Conservation (phyloP, 2,888 invertebrate genomes). For the Seira musarum region DNA sequence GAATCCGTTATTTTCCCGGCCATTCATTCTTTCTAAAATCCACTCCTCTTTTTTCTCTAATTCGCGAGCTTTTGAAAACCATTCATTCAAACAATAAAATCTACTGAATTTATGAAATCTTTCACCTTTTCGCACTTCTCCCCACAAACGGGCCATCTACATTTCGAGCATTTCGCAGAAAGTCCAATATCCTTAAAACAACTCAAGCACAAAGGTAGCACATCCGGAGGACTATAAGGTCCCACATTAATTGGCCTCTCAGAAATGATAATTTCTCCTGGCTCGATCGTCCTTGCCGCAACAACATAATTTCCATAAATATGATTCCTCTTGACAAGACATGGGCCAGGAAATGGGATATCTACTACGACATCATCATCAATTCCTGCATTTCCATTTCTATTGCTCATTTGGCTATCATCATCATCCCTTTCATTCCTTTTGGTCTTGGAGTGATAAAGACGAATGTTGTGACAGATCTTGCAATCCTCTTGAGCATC, state of each 20-base stretch:
- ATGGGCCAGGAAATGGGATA: slow-evolving; percentile 55
- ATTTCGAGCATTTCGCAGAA: slow-evolving; percentile 52
- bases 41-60: too few species aligned
- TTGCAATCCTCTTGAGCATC: slow-evolving; percentile 27
- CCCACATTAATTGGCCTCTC: slow-evolving; percentile 45
- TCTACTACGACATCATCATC: background rate
- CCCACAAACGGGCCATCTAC: slow-evolving; percentile 56
- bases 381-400: too few species aligned
- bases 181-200: slow-evolving; percentile 56
- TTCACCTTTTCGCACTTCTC: slow-evolving; percentile 57
- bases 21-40: too few species aligned
- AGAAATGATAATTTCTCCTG: slow-evolving; percentile 53
- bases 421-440: background rate
- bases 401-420: background rate
- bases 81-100: too few species aligned
- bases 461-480: slow-evolving; percentile 29
- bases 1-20: too few species aligned
- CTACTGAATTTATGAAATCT: too few species aligned
- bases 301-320: slow-evolving; percentile 63
- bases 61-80: too few species aligned
- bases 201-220: slow-evolving; percentile 51
- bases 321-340: slow-evolving; percentile 40
- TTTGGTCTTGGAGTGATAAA: slow-evolving; percentile 25
- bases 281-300: slow-evolving; percentile 52
- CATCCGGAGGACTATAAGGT: slow-evolving; percentile 54